phyloP scores from a whole-genome alignment of 2,797 vertebrate genomes.

The Varecia variegata region DNA sequence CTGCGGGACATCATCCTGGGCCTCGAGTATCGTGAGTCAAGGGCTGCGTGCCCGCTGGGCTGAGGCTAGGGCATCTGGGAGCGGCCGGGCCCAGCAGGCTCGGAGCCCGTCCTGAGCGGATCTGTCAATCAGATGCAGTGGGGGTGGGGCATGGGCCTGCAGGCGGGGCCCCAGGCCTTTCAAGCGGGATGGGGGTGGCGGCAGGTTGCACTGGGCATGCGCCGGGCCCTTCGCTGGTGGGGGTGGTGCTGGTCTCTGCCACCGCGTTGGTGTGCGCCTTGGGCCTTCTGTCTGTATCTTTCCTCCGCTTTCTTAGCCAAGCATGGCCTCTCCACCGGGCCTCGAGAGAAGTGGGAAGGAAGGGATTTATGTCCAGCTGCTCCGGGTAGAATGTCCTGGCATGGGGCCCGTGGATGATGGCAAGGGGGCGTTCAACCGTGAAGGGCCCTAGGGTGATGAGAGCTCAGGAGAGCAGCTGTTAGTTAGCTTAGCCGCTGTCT shows the following conservation, averaged over 20 bases:
- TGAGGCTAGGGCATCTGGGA: not conserved
- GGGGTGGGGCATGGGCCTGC: not conserved
- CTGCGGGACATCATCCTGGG: conserved; percentile 96
- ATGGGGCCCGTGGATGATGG: not conserved
- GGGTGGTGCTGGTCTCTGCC: too few relatives aligned
- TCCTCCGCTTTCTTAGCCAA: not conserved
- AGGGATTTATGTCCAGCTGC: not conserved
- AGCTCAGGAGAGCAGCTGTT: not conserved
- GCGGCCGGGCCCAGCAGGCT: not conserved
- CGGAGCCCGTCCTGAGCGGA: not conserved
- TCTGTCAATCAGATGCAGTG: conserved; percentile 32
- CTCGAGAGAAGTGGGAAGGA: not conserved
- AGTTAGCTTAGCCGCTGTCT: not conserved
- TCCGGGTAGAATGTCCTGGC: not conserved
- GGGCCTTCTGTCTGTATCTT: not conserved
- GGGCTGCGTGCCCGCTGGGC: not conserved
- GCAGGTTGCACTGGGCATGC: not conserved
- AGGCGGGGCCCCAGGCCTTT: not conserved
- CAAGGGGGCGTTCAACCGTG: not conserved
- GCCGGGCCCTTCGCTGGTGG: not conserved
- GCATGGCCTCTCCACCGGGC: not conserved
- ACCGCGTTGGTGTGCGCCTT: fast-evolving
- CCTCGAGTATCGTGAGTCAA: conserved; percentile 96
- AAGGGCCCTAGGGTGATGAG: not conserved
- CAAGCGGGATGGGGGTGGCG: fast-evolving